These are phyloP conservation scores for Setipinna tenuifilis DNA, from an alignment of 2,797 vertebrate genomes.

Conservation along the genomic window DNA sequence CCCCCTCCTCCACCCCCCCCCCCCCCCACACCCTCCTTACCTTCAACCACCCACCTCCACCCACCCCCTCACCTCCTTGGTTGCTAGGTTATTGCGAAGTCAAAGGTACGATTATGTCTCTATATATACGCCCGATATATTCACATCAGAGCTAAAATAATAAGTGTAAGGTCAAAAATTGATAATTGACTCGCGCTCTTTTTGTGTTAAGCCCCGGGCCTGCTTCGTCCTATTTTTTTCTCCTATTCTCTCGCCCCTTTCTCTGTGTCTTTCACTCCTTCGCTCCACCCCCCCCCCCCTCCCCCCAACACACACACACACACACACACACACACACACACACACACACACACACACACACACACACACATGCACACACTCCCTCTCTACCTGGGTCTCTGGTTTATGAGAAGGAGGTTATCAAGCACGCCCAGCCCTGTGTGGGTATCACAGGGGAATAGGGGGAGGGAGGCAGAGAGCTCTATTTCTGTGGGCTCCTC, in stretches of 20 bases:
- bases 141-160: conserved; percentile 53
- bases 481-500: conserved; percentile 74
- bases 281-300: background rate
- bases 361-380: conserved; percentile 11
- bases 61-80: background rate
- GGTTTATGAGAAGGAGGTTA: conserved; percentile 74
- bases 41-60: conserved; percentile 25
- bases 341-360: conserved; percentile 1
- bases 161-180: conserved; percentile 57
- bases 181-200: conserved; percentile 58
- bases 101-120: conserved; percentile 32
- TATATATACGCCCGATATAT: conserved; percentile 49
- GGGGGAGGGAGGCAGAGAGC: conserved; percentile 31
- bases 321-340: conserved; percentile 15
- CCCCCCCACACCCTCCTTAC: background rate
- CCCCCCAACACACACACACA: background rate
- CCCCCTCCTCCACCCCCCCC: background rate
- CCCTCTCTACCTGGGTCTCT: conserved; percentile 66
- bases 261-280: conserved; percentile 58
- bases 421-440: conserved; percentile 66
- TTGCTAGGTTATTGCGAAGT: conserved; percentile 34
- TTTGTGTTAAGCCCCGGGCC: conserved; percentile 74
- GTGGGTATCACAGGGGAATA: conserved; percentile 69
- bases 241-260: conserved; percentile 62
- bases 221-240: conserved; percentile 74